Base-by-base conservation (phyloP, 1,140 invertebrate species). In the Papilio glaucus region DNA sequence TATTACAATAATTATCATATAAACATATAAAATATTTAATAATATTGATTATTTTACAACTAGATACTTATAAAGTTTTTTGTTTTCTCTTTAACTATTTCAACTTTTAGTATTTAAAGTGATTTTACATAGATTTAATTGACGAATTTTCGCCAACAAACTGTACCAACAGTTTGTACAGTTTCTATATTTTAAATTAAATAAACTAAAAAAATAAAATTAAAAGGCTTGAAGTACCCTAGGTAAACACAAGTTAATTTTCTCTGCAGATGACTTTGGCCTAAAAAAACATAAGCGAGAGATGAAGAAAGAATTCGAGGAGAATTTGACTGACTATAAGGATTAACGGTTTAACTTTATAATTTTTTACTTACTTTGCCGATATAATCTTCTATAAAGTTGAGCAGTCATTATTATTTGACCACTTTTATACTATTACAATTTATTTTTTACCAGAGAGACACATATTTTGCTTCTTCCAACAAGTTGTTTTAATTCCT, bases 261-360 rank as follows among this genome's bases (percentile, higher is more conserved):
- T 49, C 15, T 49, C 21, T 49, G 45, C 45, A 49, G 45, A 21
- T 49, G 15, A 49, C 45, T 49, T 49, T 21, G 45, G 21, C 45
- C 45, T 49, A 49, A 49, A 49, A 45, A 45, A 45, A 45, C n/a
- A 45, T 15, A 15, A 45, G 42, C 42, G n/a, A 15, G n/a, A 45
- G n/a, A 13, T 13, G 18, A 45, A 45, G 6, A 45, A 18, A 15
- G 2, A 39, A 2, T 10, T 39, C 38, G n/a, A 7, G 8, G 2
- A 45, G 15, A 45, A 45, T 45, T 45, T 45, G n/a, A 15, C n/a
- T 1, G 42, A 7, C n/a, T 42, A n/a, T 42, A 45, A 45, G 42
- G 42, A 45, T 45, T 45, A 45, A 45, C 42, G 42, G 7, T 45
- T 39, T 39, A 39, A 39, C 38, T 39, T 39, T 39, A 45, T 45